These are phyloP conservation scores for Acipenser oxyrinchus DNA, from an alignment of 2,797 vertebrate species.

Conservation along the genomic window DNA sequence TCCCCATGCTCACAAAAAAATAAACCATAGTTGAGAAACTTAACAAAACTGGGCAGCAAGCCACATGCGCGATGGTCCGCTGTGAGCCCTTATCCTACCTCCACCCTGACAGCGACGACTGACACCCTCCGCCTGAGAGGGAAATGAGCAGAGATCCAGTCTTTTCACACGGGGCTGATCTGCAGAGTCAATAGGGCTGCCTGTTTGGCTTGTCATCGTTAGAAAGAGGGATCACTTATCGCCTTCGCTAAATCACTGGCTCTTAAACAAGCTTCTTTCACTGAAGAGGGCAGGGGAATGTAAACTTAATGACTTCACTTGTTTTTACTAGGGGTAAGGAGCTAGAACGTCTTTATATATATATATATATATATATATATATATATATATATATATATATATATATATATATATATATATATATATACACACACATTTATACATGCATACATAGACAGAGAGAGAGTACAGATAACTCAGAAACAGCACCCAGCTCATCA, in stretches of 20 bases:
- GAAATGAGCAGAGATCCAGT: conserved; percentile 36
- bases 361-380: too few species aligned
- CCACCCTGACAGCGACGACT: conserved; percentile 26
- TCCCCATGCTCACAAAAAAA: too few species aligned
- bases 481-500: too few species aligned
- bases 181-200: conserved; percentile 48
- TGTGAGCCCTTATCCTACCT: conserved; percentile 1
- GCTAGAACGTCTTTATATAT: too few species aligned
- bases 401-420: too few species aligned
- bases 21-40: too few species aligned
- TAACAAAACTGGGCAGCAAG: conserved; percentile 18
- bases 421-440: too few species aligned
- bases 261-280: conserved; percentile 22
- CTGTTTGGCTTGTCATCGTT: conserved; percentile 58
- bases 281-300: conserved; percentile 27
- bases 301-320: conserved; percentile 3
- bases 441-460: too few species aligned
- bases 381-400: too few species aligned
- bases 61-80: conserved; percentile 35
- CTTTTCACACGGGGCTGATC: conserved; percentile 28
- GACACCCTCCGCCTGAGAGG: conserved; percentile 32
- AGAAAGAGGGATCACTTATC: conserved; percentile 51
- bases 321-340: too few species aligned
- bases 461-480: too few species aligned
- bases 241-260: conserved; percentile 32